phyloP scores from a whole-genome alignment of 2,113 vertebrate species.

The Chloropsis hardwickii region DNA sequence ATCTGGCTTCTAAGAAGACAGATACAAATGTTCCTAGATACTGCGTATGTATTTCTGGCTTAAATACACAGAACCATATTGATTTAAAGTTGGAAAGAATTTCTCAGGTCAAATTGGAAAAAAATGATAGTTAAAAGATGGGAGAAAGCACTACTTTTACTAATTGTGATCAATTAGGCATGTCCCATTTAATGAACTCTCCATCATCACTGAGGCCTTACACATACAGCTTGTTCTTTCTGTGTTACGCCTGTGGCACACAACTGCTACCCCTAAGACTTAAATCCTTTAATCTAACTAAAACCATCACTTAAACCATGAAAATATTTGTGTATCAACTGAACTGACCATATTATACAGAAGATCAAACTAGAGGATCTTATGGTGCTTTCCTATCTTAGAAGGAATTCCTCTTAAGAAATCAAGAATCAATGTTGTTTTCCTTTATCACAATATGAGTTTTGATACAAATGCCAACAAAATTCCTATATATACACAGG shows the following conservation, averaged over 20 bases:
- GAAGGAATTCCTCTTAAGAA: background rate
- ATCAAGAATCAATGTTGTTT: background rate
- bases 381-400: background rate
- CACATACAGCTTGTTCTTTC: background rate
- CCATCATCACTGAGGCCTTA: background rate
- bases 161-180: background rate
- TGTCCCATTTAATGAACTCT: background rate
- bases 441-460: background rate
- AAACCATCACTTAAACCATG: background rate
- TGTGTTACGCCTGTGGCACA: background rate
- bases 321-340: background rate
- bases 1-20: background rate
- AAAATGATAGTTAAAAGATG: background rate
- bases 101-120: background rate
- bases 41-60: background rate
- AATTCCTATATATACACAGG: background rate
- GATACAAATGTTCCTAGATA: background rate
- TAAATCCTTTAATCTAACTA: background rate
- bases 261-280: background rate
- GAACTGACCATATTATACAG: background rate
- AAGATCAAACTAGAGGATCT: background rate
- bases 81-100: background rate
- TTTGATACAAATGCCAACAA: background rate
- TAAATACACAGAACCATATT: background rate
- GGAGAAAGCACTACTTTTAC: background rate